Evolutionary conservation across 2,113 vertebrate species (phyloP), one percentile per base, ranked within the genome.

Genomic region (Arizona elegans): DNA sequence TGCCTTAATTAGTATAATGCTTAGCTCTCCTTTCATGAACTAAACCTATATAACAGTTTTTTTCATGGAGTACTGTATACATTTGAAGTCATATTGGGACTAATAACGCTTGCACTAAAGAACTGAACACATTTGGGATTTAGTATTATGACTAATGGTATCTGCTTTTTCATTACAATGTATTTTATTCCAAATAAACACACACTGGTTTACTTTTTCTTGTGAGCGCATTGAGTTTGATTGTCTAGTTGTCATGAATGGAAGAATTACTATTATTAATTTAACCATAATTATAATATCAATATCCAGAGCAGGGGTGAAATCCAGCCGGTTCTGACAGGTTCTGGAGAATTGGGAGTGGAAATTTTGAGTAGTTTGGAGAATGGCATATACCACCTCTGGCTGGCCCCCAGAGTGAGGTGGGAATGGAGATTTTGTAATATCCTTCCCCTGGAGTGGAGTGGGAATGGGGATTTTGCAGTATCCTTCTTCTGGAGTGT

Each of bases 281-380:
- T 65, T 93, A n/a, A 92, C 53, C 38, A 92, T 96, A 91, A 86
- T 21, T 92, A 17, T 96, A 96, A 96, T 97, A 59, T 24, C 58
- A 59, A 59, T 24, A 5, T 47, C 43, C 43, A 47, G 43, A 47
- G 43, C 43, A 47, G 43, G 3, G 43, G 43, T 47, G 43, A 47
- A 47, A 47, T 47, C 43, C 43, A 47, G 43, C 43, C 3, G 43
- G 43, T 47, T 47, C 43, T 47, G 43, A 47, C 43, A 47, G 43
- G 43, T 47, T 47, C 43, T 47, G 43, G 43, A 47, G 43, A 47
- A 47, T 5, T 4, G 43, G 4, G 3, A 47, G 43, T 5, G 4
- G 43, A 47, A 47, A 47, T 47, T 47, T 47, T 47, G 43, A 47
- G 43, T 47, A 47, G 43, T 47, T 47, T 47, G 43, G 43, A 47